A percentile compares a stretch with the other conserved stretches of the same genome.
Conservation (phyloP, 2,113 vertebrate genomes). For the Pholis gunnellus region DNA sequence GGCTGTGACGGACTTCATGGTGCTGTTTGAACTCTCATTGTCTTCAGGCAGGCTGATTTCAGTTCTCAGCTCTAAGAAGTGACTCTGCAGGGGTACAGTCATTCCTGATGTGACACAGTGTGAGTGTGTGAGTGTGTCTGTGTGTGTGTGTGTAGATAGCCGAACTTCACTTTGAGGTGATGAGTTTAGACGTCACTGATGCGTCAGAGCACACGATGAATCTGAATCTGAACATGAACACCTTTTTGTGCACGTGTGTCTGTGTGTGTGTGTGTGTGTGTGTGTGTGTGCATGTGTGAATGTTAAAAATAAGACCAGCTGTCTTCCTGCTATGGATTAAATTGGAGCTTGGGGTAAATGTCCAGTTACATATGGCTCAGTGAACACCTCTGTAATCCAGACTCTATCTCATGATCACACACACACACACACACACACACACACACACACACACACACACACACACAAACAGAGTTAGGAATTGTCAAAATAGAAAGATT, state of each 20-base stretch:
- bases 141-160: neutral
- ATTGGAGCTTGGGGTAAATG: constrained; percentile 13
- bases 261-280: neutral
- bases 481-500: neutral
- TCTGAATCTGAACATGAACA: constrained; percentile 2
- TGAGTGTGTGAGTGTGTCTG: too few relatives aligned
- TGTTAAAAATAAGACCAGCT: constrained; percentile 76
- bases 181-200: constrained; percentile 30
- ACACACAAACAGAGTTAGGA: neutral
- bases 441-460: constrained; percentile 14
- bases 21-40: neutral
- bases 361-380: constrained; percentile 53
- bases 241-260: neutral
- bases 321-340: constrained; percentile 69
- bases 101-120: neutral
- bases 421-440: constrained; percentile 1
- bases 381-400: constrained; percentile 52
- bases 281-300: constrained; percentile 5
- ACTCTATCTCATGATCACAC: neutral
- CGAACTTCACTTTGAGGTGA: constrained; percentile 22
- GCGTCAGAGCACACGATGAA: constrained; percentile 9
- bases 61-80: neutral
- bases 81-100: neutral
- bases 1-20: neutral
- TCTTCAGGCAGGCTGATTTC: neutral